phyloP scores from a whole-genome alignment of 2,797 vertebrate species.

The Thaleichthys pacificus region DNA sequence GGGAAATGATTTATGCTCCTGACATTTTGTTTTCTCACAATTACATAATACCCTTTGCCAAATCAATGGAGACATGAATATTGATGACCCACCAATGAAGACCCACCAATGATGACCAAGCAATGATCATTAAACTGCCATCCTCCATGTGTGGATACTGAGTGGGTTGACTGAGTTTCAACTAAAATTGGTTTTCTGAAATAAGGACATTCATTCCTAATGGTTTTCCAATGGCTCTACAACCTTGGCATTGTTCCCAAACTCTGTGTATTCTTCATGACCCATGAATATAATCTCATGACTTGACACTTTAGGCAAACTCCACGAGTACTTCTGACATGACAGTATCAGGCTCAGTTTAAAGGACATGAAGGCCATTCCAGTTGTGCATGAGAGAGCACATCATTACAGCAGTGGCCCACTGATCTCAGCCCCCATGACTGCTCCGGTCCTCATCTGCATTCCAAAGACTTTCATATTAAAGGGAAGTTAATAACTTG shows the following conservation, averaged over 20 bases:
- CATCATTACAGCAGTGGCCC: conserved; percentile 51
- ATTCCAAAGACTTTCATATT: conserved; percentile 69
- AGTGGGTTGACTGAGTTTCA: not conserved
- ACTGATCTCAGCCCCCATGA: conserved; percentile 52
- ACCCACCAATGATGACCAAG: conserved; percentile 12
- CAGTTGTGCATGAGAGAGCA: conserved; percentile 49
- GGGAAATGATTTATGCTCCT: conserved; percentile 35
- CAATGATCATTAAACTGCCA: conserved; percentile 38
- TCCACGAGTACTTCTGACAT: conserved; percentile 45
- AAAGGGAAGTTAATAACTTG: conserved; percentile 69
- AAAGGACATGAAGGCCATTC: conserved; percentile 37
- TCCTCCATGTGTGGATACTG: not conserved
- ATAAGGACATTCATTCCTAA: conserved; percentile 14
- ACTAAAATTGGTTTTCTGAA: conserved; percentile 13
- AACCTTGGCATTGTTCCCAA: conserved; percentile 1
- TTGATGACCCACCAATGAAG: conserved; percentile 27
- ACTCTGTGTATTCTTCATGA: conserved; percentile 31
- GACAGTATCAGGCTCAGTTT: conserved; percentile 22
- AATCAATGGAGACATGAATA: conserved; percentile 58
- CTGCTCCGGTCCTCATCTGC: conserved; percentile 58
- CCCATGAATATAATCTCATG: conserved; percentile 39
- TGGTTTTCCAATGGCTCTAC: conserved; percentile 36
- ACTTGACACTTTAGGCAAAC: conserved; percentile 42
- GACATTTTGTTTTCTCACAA: conserved; percentile 46
- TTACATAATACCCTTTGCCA: conserved; percentile 40